phyloP scores from a whole-genome alignment of 2,113 vertebrate species.

The Naja naja region DNA sequence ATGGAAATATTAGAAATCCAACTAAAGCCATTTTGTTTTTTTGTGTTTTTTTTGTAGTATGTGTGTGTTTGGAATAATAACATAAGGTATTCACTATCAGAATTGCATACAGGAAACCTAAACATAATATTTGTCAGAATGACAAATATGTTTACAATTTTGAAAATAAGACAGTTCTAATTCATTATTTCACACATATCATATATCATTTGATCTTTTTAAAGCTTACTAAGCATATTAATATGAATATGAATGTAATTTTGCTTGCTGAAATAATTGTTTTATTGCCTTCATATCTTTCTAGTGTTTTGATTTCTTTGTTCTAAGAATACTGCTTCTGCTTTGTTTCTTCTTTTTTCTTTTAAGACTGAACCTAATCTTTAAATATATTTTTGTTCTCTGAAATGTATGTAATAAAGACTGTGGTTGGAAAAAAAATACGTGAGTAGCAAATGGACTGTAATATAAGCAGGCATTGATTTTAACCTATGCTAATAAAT shows the following conservation, averaged over 20 bases:
- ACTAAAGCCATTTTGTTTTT: too few species aligned
- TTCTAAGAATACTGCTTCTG: background rate
- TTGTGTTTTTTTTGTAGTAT: too few species aligned
- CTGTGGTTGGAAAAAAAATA: conserved; percentile 20
- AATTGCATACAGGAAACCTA: background rate
- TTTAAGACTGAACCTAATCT: background rate
- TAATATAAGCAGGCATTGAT: background rate
- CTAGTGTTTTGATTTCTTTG: background rate
- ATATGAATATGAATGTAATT: background rate
- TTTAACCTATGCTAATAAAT: background rate
- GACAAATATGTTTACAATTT: background rate
- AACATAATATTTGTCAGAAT: background rate
- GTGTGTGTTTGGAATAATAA: background rate
- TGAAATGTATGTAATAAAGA: background rate
- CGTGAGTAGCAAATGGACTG: background rate
- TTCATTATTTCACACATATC: background rate
- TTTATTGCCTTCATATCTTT: background rate
- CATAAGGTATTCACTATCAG: background rate
- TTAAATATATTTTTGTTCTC: conserved; percentile 28
- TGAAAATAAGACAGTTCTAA: background rate
- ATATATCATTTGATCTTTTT: background rate
- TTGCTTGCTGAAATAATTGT: background rate
- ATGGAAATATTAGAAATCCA: too few species aligned
- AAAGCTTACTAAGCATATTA: background rate
- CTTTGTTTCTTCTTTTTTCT: background rate